Conservation (phyloP, 1,140 invertebrate genomes). For the Brachionus asplanchnoidis region DNA sequence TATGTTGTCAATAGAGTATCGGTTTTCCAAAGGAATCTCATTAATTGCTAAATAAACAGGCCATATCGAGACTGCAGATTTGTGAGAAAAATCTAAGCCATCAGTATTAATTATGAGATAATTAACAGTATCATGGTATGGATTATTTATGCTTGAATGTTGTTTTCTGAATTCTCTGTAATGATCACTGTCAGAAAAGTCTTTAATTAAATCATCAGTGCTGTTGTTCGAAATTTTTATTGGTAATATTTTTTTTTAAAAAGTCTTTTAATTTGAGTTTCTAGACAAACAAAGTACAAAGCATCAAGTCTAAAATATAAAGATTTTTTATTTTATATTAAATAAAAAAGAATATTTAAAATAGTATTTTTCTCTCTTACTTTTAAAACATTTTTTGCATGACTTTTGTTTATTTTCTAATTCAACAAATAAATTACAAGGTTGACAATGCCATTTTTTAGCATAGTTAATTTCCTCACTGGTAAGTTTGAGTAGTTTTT, state of each 20-base stretch:
- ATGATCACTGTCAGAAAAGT: too few relatives aligned
- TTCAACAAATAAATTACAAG: neutral
- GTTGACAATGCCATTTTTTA: too few relatives aligned
- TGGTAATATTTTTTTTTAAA: too few relatives aligned
- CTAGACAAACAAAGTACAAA: neutral
- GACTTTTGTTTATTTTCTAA: neutral
- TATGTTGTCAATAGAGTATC: neutral
- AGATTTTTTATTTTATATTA: neutral
- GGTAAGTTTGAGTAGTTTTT: too few relatives aligned
- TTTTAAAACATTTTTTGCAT: neutral
- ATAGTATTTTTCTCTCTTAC: neutral
- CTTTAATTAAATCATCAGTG: too few relatives aligned
- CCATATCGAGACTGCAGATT: too few relatives aligned
- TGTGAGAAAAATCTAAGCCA: neutral
- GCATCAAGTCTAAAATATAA: conserved; percentile 1
- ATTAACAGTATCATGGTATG: neutral
- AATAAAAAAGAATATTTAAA: neutral
- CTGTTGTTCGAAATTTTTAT: too few relatives aligned
- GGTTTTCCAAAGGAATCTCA: neutral
- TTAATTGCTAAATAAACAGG: neutral
- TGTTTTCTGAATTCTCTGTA: too few relatives aligned
- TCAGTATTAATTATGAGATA: too few relatives aligned
- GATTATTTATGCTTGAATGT: neutral
- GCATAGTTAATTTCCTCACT: too few relatives aligned
- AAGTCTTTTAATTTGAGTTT: too few relatives aligned